Evolutionary conservation across 1,140 invertebrate genomes (phyloP), one percentile per base, ranked within the genome.

Genomic region (Drosophila elegans): DNA sequence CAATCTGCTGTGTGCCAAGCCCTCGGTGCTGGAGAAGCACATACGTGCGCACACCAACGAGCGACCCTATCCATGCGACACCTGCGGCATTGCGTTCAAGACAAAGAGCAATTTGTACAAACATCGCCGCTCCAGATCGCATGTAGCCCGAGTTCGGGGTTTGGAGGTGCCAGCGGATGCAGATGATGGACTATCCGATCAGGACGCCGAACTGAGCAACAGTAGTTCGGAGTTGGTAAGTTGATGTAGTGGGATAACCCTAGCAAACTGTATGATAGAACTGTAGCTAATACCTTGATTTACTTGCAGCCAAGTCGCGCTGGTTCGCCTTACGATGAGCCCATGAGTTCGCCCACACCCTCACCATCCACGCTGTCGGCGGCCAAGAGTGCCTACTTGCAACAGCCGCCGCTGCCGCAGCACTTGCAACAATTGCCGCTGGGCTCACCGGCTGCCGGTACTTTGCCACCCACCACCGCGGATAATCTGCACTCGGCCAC

Each of bases 101-200:
- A 98, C 97, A 2, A 97, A 97, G 90, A 98, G 97, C 78, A 98
- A 98, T 92, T 94, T 98, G 60, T 98, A 98, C 92, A 98, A 98
- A 92, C 97, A 98, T 91, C 96, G 96, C 81, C 93, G 94, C 90
- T 97, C 97, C 1, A 94, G 97, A 71, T 95, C 97, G 12, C 97
- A 98, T 86, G 95, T 95, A 25, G 94, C 96, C 46, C 95, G 96
- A 76, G 92, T 94, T 72, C 94, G 95, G 66, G 95, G 95, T 34
- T 91, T 93, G 29, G 95, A 95, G 79, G 80, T 93, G 34, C 81
- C 93, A 5, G 80, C 80, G 11, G 91, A 93, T 60, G 94, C 93
- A 32, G 94, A 94, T 42, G 94, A 94, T 49, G 94, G 94, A 32
- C 77, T 94, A 52, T 94, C 94, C 25, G 94, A 94, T 69, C 91